phyloP scores from a whole-genome alignment of 2,888 invertebrate genomes.

The Synanthedon vespiformis region DNA sequence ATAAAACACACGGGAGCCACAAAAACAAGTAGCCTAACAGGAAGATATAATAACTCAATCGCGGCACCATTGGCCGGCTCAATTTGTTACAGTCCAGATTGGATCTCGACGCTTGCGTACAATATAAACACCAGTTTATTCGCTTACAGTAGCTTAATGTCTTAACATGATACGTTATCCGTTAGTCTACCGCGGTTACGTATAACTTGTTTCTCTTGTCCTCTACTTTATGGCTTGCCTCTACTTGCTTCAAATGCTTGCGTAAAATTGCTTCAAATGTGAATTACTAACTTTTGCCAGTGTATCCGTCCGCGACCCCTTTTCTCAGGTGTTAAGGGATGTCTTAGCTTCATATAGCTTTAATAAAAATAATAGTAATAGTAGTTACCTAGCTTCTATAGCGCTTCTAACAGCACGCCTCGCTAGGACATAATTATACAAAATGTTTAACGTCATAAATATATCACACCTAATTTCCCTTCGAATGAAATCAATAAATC shows the following conservation, averaged over 20 bases:
- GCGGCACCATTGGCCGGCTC: constrained; percentile 47
- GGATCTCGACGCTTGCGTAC: constrained; percentile 43
- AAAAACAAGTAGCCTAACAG: constrained; percentile 69
- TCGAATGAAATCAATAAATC: neutral
- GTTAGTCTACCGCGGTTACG: constrained; percentile 40
- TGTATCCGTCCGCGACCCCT: too few relatives aligned
- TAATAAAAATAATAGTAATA: too few relatives aligned
- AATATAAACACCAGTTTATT: constrained; percentile 39
- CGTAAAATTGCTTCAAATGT: too few relatives aligned
- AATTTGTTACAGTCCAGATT: constrained; percentile 67
- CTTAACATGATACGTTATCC: constrained; percentile 51
- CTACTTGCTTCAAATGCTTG: too few relatives aligned
- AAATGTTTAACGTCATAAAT: neutral
- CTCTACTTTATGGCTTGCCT: neutral
- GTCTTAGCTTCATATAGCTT: too few relatives aligned
- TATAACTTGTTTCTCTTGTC: constrained; percentile 18
- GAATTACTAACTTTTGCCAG: too few relatives aligned
- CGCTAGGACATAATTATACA: neutral
- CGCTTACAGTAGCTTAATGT: constrained; percentile 52
- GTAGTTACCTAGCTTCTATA: too few relatives aligned
- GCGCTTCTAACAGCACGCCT: too few relatives aligned
- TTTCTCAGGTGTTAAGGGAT: too few relatives aligned
- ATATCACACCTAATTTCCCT: neutral
- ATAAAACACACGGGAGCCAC: constrained; percentile 65
- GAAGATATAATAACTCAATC: constrained; percentile 71